Conservation (phyloP, 2,888 invertebrate genomes). For the Xanthorhoe spadicearia region DNA sequence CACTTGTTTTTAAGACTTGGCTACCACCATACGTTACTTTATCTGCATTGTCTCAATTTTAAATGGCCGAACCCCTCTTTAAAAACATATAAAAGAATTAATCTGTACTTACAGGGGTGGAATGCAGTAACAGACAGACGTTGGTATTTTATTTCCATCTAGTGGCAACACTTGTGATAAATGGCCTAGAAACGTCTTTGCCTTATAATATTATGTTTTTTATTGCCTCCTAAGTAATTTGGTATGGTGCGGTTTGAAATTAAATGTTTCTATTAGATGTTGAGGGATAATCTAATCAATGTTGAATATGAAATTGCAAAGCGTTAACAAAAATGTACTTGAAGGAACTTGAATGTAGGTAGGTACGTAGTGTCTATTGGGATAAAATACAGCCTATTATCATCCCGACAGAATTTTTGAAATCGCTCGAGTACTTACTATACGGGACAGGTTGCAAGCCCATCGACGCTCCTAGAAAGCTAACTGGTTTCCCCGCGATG, state of each 20-base stretch:
- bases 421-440: too few relatives aligned
- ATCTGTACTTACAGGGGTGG: constrained; percentile 37
- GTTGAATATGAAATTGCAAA: background rate
- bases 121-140: constrained; percentile 39
- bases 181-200: constrained; percentile 46
- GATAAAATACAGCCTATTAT: too few relatives aligned
- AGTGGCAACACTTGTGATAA: constrained; percentile 68
- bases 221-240: constrained; percentile 34
- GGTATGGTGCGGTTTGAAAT: background rate
- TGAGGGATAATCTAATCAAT: background rate
- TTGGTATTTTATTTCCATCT: constrained; percentile 65
- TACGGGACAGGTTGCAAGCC: too few relatives aligned
- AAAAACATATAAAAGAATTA: constrained; percentile 42
- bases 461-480: too few relatives aligned
- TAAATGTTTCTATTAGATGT: background rate
- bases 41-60: constrained; percentile 1
- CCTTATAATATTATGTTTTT: constrained; percentile 41
- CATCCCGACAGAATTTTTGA: too few relatives aligned
- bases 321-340: too few relatives aligned
- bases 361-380: too few relatives aligned
- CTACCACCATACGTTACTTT: background rate
- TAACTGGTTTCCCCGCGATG: too few relatives aligned
- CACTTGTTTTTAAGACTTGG: too few relatives aligned
- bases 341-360: too few relatives aligned
- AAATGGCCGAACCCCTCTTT: constrained; percentile 24